Conservation (phyloP, 35 echinoderm and acorn worm species). For the Stichopus chloronotus region DNA sequence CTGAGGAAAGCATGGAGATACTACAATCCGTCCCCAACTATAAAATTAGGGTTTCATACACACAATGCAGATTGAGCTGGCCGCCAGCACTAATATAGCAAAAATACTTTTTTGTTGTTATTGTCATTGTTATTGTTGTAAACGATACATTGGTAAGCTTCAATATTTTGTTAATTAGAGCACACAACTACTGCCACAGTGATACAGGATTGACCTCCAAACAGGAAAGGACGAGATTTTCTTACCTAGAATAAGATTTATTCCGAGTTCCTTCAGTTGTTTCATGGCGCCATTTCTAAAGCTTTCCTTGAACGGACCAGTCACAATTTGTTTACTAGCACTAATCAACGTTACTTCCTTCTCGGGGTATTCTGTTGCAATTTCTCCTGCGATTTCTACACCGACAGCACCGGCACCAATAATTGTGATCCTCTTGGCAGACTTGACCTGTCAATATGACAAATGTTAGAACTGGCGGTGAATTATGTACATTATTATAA, state of each 20-base stretch:
- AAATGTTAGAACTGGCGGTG: background rate
- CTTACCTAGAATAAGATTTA: slow-evolving; percentile 54
- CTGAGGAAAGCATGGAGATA: too few species aligned
- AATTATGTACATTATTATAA: too few species aligned
- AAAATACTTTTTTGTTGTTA: too few species aligned
- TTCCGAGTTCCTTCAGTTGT: slow-evolving; percentile 37
- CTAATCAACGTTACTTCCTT: slow-evolving; percentile 86
- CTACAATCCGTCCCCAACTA: too few species aligned
- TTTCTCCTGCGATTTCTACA: slow-evolving; percentile 83
- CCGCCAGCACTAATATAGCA: too few species aligned
- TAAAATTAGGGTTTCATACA: too few species aligned
- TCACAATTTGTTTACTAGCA: slow-evolving; percentile 61
- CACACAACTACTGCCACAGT: too few species aligned
- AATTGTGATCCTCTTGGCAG: slow-evolving; percentile 70
- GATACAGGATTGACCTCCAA: too few species aligned
- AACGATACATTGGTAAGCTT: too few species aligned
- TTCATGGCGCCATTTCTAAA: slow-evolving; percentile 41
- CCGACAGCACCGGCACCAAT: slow-evolving; percentile 90
- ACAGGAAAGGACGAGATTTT: background rate
- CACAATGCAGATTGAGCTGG: too few species aligned
- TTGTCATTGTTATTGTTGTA: too few species aligned
- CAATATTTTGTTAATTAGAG: too few species aligned
- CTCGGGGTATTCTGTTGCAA: slow-evolving; percentile 70
- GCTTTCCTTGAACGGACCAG: slow-evolving; percentile 45
- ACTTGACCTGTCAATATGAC: slow-evolving; percentile 63